Percentiles rank a stretch among this genome's conserved stretches.
Evolutionary conservation across 2,113 vertebrate genomes (phyloP).

Genomic region (Silurus glanis): DNA sequence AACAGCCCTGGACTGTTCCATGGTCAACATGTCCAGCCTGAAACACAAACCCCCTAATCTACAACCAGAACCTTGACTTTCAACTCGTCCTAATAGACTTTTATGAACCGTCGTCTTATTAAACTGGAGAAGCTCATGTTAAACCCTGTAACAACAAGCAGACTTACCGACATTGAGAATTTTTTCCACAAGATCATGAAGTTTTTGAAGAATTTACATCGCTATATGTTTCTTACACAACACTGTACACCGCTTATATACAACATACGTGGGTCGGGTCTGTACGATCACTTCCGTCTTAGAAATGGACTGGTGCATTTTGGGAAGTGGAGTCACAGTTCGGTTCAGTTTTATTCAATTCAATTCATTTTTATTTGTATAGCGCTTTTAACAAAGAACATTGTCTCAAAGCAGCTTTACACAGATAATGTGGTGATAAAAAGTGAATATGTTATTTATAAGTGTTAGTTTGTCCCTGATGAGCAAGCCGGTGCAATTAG

Average conservation of each 20-base stretch:
- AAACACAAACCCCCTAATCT: not conserved
- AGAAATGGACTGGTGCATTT: not conserved
- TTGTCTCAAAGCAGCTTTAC: too few relatives aligned
- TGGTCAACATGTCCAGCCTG: not conserved
- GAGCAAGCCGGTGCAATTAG: too few relatives aligned
- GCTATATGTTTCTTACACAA: not conserved
- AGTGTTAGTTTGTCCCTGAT: too few relatives aligned
- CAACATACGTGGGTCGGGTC: not conserved
- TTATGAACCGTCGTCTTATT: not conserved
- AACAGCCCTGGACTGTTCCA: not conserved
- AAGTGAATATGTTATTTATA: too few relatives aligned
- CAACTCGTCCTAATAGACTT: not conserved
- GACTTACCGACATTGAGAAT: conserved; percentile 12
- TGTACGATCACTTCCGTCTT: conserved; percentile 34
- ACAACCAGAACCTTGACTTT: not conserved
- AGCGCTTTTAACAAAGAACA: too few relatives aligned
- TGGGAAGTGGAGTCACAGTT: not conserved
- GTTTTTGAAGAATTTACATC: not conserved
- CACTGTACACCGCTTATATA: not conserved
- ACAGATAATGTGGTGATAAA: too few relatives aligned
- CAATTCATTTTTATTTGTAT: too few relatives aligned
- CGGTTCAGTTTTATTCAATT: too few relatives aligned
- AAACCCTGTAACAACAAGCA: not conserved
- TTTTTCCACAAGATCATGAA: not conserved
- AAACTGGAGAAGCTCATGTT: not conserved